Conservation (phyloP, 2,888 invertebrate species). For the Sycophila texana region DNA sequence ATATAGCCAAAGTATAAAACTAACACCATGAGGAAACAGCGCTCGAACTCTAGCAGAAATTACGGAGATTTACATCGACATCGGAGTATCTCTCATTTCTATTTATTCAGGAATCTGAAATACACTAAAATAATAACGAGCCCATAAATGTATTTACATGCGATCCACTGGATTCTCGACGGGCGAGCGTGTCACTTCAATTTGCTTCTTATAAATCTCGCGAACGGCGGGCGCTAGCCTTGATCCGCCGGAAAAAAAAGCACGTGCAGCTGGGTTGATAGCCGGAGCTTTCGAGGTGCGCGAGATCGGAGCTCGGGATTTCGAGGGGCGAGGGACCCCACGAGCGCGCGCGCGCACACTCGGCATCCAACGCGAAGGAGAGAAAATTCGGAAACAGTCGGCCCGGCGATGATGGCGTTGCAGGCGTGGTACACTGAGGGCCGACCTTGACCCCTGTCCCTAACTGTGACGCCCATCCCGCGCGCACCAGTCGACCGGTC, state of each 20-base stretch:
- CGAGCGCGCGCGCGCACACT: background rate
- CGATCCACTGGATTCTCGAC: no score
- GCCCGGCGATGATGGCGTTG: slow-evolving; percentile 10
- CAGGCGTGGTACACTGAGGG: slow-evolving; percentile 35
- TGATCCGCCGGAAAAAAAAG: background rate
- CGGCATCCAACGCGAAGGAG: background rate
- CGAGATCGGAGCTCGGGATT: background rate
- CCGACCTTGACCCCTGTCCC: slow-evolving; percentile 73
- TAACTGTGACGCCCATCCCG: slow-evolving; percentile 55
- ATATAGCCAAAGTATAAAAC: no score
- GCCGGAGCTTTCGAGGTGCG: background rate
- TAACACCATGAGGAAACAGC: no score
- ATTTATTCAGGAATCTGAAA: no score
- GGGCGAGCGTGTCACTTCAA: no score
- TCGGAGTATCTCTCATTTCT: no score
- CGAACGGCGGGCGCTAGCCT: background rate
- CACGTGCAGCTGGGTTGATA: background rate
- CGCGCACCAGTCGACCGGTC: slow-evolving; percentile 70
- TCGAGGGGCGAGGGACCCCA: slow-evolving; percentile 5
- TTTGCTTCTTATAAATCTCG: background rate
- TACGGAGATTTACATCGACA: no score
- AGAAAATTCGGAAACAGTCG: slow-evolving; percentile 15
- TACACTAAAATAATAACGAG: no score
- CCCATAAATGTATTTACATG: no score
- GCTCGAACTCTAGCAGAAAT: no score